Conservation (phyloP, 1,140 invertebrate genomes). For the Dendroctonus valens region DNA sequence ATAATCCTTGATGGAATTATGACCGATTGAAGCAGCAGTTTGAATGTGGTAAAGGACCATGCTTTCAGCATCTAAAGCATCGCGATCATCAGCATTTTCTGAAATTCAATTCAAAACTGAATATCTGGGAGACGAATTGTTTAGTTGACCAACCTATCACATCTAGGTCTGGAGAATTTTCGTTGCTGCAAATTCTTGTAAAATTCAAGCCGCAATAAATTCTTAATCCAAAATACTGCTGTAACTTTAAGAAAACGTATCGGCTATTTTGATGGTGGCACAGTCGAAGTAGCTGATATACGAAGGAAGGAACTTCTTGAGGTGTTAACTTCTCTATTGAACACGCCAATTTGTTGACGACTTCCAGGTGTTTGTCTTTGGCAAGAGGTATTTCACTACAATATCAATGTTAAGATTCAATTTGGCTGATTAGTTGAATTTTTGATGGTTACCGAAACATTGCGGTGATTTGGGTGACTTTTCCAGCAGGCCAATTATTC, state of each 20-base stretch:
- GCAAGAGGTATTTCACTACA: slow-evolving; percentile 45
- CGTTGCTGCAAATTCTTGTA: slow-evolving; percentile 7
- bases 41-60: slow-evolving; percentile 60
- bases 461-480: slow-evolving; percentile 50
- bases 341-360: slow-evolving; percentile 52
- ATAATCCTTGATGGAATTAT: slow-evolving; percentile 55
- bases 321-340: slow-evolving; percentile 50
- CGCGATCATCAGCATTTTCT: slow-evolving; percentile 49
- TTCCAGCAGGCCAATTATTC: slow-evolving; percentile 49
- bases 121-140: slow-evolving; percentile 6
- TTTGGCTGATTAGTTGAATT: background rate
- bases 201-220: slow-evolving; percentile 48
- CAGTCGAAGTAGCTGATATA: slow-evolving; percentile 52
- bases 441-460: slow-evolving; percentile 50
- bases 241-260: slow-evolving; percentile 48
- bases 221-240: slow-evolving; percentile 52
- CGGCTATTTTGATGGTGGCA: slow-evolving; percentile 47
- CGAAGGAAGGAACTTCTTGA: slow-evolving; percentile 52
- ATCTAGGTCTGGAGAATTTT: slow-evolving; percentile 44
- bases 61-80: slow-evolving; percentile 51
- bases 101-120: slow-evolving; percentile 26
- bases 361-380: slow-evolving; percentile 48
- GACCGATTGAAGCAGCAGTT: slow-evolving; percentile 52
- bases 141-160: slow-evolving; percentile 46
- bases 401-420: background rate